Base-by-base conservation (phyloP, 2,888 invertebrate genomes). In the Idaea biselata region DNA sequence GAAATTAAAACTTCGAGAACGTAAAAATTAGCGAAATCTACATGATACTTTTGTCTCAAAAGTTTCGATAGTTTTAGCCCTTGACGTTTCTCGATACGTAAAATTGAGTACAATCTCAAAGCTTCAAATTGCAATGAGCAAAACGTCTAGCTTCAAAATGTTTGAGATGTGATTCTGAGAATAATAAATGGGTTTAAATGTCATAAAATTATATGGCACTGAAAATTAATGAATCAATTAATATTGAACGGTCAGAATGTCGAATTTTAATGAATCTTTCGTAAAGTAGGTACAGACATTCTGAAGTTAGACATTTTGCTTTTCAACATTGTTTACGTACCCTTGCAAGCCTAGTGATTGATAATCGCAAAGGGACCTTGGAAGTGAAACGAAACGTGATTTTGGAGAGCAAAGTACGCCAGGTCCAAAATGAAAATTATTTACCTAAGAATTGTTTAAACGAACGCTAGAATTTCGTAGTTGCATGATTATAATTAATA, bases 391-490 rank as follows among this genome's bases (percentile, higher is more conserved):
- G 67, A 63, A 63, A 65, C 67, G 64, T 63, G 63, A 18, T 59
- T 64, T 63, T 33, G 25, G 57, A 18, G 54, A 64, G 68, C 68
- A 69, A 65, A 58, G 69, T 68, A 63, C 60, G 25, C 60, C 63
- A 63, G 62, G 66, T 70, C 71, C 71, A 75, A 70, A 66, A 66
- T 68, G 68, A 68, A 72, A 68, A 70, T 62, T 72, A 73, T 73
- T 65, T 70, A 78, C 74, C 78, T 82, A 82, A 82, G 81, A 67
- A 80, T 78, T 71, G 78, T 77, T 80, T 25, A 25, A 25, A 80
- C 76, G 78, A 84, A 82, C 84, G 89, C 88, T 89, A 89, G 88
- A 75, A 80, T 72, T 76, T 76, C 79, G 75, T 89, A 88, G 88
- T 70, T 89, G 84, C 86, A 83, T 86, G 82, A 79, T 71, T 63